Conservation (phyloP, 2,888 invertebrate species). For the Plagodis pulveraria region DNA sequence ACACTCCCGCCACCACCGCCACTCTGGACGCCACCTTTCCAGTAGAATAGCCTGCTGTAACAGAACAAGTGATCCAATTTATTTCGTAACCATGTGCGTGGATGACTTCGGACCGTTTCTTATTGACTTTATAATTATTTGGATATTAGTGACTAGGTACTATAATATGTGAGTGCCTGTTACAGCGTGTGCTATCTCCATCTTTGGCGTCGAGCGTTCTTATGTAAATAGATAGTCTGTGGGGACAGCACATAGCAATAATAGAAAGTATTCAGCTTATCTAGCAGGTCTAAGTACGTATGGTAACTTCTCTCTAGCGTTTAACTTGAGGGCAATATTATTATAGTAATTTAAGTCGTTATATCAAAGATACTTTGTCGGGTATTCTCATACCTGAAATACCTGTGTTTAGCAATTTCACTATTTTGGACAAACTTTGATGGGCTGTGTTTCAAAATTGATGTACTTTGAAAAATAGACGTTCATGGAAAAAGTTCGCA, state of each 20-base stretch:
- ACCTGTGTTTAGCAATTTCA: too few relatives aligned
- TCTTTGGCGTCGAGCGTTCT: conserved; percentile 14
- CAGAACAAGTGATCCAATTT: not conserved
- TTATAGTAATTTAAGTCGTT: not conserved
- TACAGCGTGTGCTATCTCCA: conserved; percentile 29
- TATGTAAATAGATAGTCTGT: conserved; percentile 32
- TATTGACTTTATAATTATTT: not conserved
- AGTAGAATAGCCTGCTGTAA: conserved; percentile 41
- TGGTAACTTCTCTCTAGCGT: conserved; percentile 42
- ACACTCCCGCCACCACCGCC: conserved; percentile 67
- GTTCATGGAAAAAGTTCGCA: too few relatives aligned
- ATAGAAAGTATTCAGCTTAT: conserved; percentile 25
- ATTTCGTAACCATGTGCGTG: not conserved
- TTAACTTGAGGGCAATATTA: conserved; percentile 46
- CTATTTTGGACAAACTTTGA: too few relatives aligned
- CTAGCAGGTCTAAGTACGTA: conserved; percentile 45
- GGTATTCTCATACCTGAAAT: too few relatives aligned
- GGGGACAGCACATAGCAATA: conserved; percentile 31
- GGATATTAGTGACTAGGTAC: conserved; percentile 20
- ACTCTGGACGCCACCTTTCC: conserved; percentile 67
- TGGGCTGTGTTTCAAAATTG: too few relatives aligned
- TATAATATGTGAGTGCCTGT: conserved; percentile 23
- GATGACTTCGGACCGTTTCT: conserved; percentile 2
- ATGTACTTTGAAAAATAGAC: too few relatives aligned
- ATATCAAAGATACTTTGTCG: too few relatives aligned